phyloP scores from a whole-genome alignment of 2,797 vertebrate genomes.

The Geotrypetes seraphini region DNA sequence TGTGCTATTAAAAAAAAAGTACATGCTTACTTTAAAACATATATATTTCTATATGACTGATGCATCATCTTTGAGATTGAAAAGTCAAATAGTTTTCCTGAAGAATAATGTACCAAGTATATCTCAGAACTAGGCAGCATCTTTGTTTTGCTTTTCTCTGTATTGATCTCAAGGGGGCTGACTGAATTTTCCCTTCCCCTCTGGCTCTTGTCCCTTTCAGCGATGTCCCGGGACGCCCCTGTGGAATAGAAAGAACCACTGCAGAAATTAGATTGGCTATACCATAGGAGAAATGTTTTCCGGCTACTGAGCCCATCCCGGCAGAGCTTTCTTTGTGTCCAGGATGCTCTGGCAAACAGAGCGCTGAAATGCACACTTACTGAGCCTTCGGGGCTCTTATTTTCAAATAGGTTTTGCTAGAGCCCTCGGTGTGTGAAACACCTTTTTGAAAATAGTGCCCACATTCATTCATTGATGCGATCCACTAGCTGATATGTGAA shows the following conservation, averaged over 20 bases:
- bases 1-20: not conserved
- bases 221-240: not conserved
- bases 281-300: not conserved
- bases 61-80: not conserved
- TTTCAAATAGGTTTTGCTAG: not conserved
- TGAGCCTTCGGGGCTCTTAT: not conserved
- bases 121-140: not conserved
- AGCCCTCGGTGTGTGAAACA: not conserved
- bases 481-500: not conserved
- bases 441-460: too few species aligned
- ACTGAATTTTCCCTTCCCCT: not conserved
- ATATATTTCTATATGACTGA: not conserved
- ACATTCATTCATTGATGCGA: too few species aligned
- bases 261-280: not conserved
- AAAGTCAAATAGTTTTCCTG: slow-evolving; percentile 2
- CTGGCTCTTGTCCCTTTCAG: not conserved
- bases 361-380: not conserved
- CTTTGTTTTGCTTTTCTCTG: not conserved
- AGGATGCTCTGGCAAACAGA: not conserved
- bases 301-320: not conserved
- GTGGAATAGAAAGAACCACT: not conserved
- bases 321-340: not conserved
- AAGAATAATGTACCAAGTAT: not conserved
- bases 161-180: slow-evolving; percentile 1
- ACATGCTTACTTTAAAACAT: too few species aligned